These are phyloP conservation scores for Standfussiana lucernea DNA, from an alignment of 2,888 invertebrate genomes.

Conservation along the genomic window DNA sequence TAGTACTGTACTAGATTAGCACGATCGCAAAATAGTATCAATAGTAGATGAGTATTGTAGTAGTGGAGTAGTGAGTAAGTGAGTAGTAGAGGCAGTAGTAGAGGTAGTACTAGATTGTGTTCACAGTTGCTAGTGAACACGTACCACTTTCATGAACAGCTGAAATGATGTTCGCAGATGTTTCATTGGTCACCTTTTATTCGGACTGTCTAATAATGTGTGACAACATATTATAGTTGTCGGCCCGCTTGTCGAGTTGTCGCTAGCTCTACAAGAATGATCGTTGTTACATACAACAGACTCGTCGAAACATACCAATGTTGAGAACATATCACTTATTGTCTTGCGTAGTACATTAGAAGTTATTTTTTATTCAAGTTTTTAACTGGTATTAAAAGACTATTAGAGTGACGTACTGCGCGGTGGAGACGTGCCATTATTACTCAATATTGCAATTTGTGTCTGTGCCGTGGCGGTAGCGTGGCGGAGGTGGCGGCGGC, in stretches of 20 bases:
- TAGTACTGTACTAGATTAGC: background rate
- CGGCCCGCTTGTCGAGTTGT: background rate
- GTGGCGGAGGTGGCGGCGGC: background rate
- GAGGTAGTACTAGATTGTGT: background rate
- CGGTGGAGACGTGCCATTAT: background rate
- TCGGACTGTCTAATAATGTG: background rate
- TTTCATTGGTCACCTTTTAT: background rate
- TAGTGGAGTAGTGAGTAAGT: too few species aligned
- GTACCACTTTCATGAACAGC: background rate
- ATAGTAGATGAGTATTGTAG: background rate
- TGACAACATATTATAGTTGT: background rate
- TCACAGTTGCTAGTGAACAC: background rate
- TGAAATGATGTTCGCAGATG: background rate
- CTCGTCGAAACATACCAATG: background rate
- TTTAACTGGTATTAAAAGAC: slow-evolving; percentile 1
- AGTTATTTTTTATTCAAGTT: background rate
- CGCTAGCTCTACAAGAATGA: background rate
- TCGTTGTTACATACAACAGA: slow-evolving; percentile 2
- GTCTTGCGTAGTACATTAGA: background rate
- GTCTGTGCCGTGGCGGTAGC: slow-evolving; percentile 7
- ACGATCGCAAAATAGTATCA: background rate
- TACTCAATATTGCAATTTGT: slow-evolving; percentile 20
- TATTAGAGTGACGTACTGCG: background rate
- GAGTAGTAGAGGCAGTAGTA: too few species aligned
- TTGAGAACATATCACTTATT: background rate